A percentile compares a stretch with the other conserved stretches of the same genome.
These are phyloP conservation scores for Anagyrus pseudococci DNA, from an alignment of 2,888 invertebrate species.

Conservation along the genomic window DNA sequence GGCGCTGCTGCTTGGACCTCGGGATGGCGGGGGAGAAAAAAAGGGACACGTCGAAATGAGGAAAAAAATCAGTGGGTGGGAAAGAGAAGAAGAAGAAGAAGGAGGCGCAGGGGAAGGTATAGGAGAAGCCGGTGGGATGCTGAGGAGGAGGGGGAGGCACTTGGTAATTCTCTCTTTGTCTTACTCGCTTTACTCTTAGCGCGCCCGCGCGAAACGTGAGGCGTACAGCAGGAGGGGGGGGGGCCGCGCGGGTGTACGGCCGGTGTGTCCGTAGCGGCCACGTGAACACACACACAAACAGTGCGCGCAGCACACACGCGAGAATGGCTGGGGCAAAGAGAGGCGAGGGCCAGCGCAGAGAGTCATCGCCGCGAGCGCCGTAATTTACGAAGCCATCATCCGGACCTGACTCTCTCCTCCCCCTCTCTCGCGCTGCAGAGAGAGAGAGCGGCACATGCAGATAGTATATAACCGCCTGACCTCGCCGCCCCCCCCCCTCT, in stretches of 20 bases:
- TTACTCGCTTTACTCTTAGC: constrained; percentile 39
- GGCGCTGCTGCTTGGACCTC: too few species aligned
- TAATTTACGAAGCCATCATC: constrained; percentile 59
- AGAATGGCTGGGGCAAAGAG: constrained; percentile 19
- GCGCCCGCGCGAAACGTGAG: constrained; percentile 30
- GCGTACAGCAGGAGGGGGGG: constrained; percentile 21
- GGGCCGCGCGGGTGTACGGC: constrained; percentile 15
- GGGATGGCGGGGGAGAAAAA: too few species aligned
- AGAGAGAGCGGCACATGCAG: constrained; percentile 49
- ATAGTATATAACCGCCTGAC: too few species aligned
- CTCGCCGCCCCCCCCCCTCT: constrained; percentile 39
- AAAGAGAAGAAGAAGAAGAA: constrained; percentile 9
- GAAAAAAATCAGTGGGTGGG: too few species aligned
- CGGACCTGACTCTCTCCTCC: too few species aligned
- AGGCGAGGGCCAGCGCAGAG: constrained; percentile 29
- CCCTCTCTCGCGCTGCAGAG: neutral
- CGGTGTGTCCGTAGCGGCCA: too few species aligned
- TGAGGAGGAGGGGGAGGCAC: constrained; percentile 12
- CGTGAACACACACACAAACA: neutral
- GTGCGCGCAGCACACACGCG: constrained; percentile 5
- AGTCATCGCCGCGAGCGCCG: constrained; percentile 55
- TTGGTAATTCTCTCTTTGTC: constrained; percentile 27
- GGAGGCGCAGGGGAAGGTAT: neutral
- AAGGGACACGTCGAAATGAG: too few species aligned
- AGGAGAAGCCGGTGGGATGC: neutral